Conservation (phyloP, 2,888 invertebrate genomes). For the Napeogenes sylphis region DNA sequence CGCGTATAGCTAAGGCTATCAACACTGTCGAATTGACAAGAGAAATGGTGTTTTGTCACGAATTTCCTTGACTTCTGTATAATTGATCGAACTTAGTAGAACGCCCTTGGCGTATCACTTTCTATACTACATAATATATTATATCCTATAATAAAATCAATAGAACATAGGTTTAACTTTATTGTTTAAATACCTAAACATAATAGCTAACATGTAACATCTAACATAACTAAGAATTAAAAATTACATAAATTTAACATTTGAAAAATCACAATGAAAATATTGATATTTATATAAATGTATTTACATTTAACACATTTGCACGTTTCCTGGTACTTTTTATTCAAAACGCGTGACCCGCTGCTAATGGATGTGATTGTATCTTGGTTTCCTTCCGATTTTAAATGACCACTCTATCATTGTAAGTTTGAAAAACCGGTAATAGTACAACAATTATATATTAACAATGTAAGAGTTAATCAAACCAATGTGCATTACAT, state of each 20-base stretch:
- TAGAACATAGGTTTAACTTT: too few species aligned
- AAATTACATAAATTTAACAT: too few species aligned
- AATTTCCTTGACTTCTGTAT: conserved; percentile 27
- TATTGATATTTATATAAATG: too few species aligned
- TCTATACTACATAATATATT: neutral
- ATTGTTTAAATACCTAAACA: too few species aligned
- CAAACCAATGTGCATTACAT: neutral
- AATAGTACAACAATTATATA: neutral
- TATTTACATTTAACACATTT: neutral
- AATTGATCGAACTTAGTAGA: conserved; percentile 12
- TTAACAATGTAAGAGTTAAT: conserved; percentile 3
- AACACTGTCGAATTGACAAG: conserved; percentile 17
- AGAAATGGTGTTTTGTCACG: conserved; percentile 33
- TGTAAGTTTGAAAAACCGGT: too few species aligned
- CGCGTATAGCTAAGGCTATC: neutral
- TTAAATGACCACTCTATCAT: conserved; percentile 5
- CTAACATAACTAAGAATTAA: too few species aligned
- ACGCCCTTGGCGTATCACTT: conserved; percentile 26
- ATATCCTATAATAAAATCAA: too few species aligned
- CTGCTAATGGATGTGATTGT: conserved; percentile 29
- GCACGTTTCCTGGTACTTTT: conserved; percentile 21
- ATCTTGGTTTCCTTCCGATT: conserved; percentile 31
- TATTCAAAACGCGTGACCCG: conserved; percentile 28
- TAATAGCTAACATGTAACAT: too few species aligned
- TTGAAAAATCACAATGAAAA: too few species aligned